A percentile compares a stretch with the other conserved stretches of the same genome.
These are phyloP conservation scores for Orthosia cruda DNA, from an alignment of 2,888 invertebrate genomes.

Conservation along the genomic window DNA sequence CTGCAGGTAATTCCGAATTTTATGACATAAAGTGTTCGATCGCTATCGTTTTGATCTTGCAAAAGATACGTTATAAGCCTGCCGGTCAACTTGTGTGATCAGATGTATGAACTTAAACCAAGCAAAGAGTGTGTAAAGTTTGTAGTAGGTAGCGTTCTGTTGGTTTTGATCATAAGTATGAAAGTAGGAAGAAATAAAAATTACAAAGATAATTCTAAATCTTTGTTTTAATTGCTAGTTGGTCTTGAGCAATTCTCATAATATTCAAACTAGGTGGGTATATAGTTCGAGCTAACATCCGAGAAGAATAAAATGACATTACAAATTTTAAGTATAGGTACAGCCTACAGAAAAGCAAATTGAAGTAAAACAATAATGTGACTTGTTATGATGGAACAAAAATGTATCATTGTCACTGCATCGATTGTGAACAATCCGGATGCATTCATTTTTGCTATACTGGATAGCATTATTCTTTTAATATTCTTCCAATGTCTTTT, in stretches of 20 bases:
- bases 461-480: constrained; percentile 17
- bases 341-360: constrained; percentile 27
- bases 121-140: background rate
- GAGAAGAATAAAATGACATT: too few species aligned
- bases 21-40: too few species aligned
- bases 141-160: background rate
- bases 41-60: too few species aligned
- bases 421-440: constrained; percentile 34
- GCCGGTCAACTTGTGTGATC: too few species aligned
- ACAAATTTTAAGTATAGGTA: too few species aligned
- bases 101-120: background rate
- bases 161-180: background rate
- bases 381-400: constrained; percentile 28
- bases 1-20: too few species aligned
- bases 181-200: background rate
- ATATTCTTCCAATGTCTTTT: constrained; percentile 41
- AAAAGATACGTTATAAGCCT: too few species aligned
- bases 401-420: constrained; percentile 39
- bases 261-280: too few species aligned
- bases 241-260: too few species aligned
- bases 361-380: constrained; percentile 43
- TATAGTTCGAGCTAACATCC: too few species aligned
- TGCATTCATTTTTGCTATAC: constrained; percentile 29
- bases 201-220: too few species aligned
- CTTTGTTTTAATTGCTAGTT: too few species aligned